phyloP scores from a whole-genome alignment of 1,140 invertebrate genomes.

The Drosophila guanche region DNA sequence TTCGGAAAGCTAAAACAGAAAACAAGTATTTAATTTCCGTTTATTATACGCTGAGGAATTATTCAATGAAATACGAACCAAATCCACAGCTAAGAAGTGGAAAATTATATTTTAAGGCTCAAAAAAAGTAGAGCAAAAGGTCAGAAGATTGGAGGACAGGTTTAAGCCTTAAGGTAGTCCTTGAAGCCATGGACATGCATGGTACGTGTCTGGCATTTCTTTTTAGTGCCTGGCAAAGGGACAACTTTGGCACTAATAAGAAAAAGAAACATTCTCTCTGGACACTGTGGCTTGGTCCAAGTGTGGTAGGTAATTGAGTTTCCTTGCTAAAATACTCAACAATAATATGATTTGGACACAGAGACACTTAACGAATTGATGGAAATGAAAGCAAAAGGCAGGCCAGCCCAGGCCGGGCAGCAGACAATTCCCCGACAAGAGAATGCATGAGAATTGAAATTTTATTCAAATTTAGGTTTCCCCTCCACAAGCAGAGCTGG shows the following conservation, averaged over 20 bases:
- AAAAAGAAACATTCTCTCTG: constrained; percentile 25
- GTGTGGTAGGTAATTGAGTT: constrained; percentile 65
- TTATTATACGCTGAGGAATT: constrained; percentile 25
- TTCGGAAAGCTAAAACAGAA: not conserved
- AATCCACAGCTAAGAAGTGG: constrained; percentile 5
- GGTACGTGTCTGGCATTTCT: constrained; percentile 57
- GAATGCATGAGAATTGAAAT: constrained; percentile 76
- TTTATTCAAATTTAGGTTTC: constrained; percentile 61
- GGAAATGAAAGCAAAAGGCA: not conserved
- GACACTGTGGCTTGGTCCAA: constrained; percentile 3
- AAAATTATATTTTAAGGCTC: constrained; percentile 21
- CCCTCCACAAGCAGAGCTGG: constrained; percentile 31
- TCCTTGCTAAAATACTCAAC: constrained; percentile 31
- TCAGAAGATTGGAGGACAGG: constrained; percentile 8
- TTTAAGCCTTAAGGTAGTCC: constrained; percentile 19
- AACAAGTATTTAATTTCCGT: constrained; percentile 34
- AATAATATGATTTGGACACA: constrained; percentile 36
- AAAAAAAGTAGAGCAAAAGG: constrained; percentile 7
- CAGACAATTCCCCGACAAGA: constrained; percentile 7
- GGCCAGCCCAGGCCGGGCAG: too few relatives aligned
- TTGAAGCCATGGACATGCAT: constrained; percentile 44
- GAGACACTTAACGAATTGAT: constrained; percentile 24
- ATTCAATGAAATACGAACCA: constrained; percentile 16
- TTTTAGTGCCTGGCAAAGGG: too few relatives aligned
- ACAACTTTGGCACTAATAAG: constrained; percentile 60